phyloP scores from a whole-genome alignment of 2,888 invertebrate species.

The Slavum lentiscoides region DNA sequence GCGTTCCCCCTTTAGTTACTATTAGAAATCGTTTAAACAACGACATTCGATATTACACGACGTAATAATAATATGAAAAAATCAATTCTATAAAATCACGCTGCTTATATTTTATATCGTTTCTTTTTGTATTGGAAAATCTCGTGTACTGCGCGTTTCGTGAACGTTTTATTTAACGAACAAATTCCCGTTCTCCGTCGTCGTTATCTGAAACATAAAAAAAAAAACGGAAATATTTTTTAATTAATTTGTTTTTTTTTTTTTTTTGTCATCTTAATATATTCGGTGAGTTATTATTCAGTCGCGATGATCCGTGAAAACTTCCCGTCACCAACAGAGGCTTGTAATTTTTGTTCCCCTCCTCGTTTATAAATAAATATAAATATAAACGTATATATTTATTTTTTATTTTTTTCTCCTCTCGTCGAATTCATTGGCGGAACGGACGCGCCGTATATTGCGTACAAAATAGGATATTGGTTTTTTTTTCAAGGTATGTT shows the following conservation, averaged over 20 bases:
- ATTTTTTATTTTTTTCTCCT: conserved; percentile 3
- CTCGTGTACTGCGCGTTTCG: too few relatives aligned
- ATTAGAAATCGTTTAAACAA: too few relatives aligned
- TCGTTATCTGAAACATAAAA: conserved; percentile 37
- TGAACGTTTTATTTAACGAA: too few relatives aligned
- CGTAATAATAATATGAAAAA: too few relatives aligned
- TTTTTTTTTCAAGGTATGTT: conserved; percentile 23
- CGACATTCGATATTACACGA: too few relatives aligned
- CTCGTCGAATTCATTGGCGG: conserved; percentile 14
- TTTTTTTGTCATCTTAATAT: background rate
- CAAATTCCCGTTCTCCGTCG: background rate
- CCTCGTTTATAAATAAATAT: too few relatives aligned
- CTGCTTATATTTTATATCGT: too few relatives aligned
- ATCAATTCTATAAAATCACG: too few relatives aligned
- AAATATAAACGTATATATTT: background rate
- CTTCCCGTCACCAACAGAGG: conserved; percentile 35
- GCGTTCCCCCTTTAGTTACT: too few relatives aligned
- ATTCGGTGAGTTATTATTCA: conserved; percentile 26
- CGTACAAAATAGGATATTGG: conserved; percentile 37
- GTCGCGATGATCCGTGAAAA: conserved; percentile 46
- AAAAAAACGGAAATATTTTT: background rate
- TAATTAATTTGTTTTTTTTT: background rate
- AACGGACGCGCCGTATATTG: conserved; percentile 38
- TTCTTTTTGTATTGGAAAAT: too few relatives aligned
- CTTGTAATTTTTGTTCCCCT: conserved; percentile 24